Conservation (phyloP, 2,113 vertebrate genomes). For the Nerophis lumbriciformis region DNA sequence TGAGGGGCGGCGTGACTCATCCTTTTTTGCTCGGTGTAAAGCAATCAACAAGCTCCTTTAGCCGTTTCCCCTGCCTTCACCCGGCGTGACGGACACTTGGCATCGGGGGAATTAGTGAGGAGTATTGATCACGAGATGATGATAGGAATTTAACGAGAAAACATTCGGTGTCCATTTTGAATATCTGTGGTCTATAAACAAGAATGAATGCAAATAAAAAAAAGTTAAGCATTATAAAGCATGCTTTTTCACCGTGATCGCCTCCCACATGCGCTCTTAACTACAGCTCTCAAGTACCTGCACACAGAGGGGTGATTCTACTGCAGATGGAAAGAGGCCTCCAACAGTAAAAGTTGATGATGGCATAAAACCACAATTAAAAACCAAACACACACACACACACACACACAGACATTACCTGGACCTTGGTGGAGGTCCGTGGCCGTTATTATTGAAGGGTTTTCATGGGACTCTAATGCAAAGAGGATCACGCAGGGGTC, state of each 20-base stretch:
- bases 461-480: background rate
- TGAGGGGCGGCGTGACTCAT: slow-evolving; percentile 2
- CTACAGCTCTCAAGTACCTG: background rate
- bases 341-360: slow-evolving; percentile 33
- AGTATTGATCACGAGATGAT: background rate
- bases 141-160: background rate
- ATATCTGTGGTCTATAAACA: background rate
- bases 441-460: background rate
- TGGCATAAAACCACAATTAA: slow-evolving; percentile 25
- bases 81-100: slow-evolving; percentile 1
- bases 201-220: background rate
- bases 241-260: background rate
- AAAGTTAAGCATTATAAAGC: background rate
- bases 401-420: background rate
- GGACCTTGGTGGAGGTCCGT: background rate
- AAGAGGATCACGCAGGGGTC: background rate
- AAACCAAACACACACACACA: background rate
- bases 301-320: slow-evolving; percentile 6
- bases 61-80: background rate
- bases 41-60: background rate
- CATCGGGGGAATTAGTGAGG: background rate
- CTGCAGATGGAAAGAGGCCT: slow-evolving; percentile 25
- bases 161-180: background rate
- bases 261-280: slow-evolving; percentile 2
- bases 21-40: no score